Conservation (phyloP, 2,888 invertebrate species). For the Pammene aurita region DNA sequence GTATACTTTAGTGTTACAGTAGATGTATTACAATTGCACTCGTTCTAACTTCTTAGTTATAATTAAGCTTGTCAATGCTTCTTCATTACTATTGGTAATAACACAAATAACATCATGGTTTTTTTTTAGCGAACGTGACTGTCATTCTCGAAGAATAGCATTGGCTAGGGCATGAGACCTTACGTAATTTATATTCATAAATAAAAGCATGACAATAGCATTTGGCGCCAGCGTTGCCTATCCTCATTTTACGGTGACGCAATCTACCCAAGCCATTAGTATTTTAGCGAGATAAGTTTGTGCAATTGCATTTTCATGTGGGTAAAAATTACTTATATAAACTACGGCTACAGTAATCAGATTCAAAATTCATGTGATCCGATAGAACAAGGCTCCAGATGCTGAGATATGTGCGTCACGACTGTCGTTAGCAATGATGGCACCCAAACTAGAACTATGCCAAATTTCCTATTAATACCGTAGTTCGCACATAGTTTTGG, state of each 20-base stretch:
- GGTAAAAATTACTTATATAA: no score
- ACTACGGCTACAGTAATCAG: no score
- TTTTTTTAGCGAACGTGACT: neutral
- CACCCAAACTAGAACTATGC: slow-evolving; percentile 21
- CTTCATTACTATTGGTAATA: neutral
- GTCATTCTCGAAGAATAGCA: slow-evolving; percentile 13
- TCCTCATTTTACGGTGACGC: neutral
- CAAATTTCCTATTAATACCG: slow-evolving; percentile 29
- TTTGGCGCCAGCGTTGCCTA: neutral
- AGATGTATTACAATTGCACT: no score
- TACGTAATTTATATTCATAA: slow-evolving; percentile 10
- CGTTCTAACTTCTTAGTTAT: no score
- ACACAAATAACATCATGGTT: neutral
- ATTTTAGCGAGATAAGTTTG: no score
- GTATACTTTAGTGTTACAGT: no score
- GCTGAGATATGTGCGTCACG: slow-evolving; percentile 13
- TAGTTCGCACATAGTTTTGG: slow-evolving; percentile 22
- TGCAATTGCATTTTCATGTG: no score
- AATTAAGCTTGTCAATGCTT: no score
- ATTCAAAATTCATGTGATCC: neutral
- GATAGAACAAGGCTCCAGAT: slow-evolving; percentile 2
- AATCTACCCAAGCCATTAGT: no score
- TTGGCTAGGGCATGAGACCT: slow-evolving; percentile 15
- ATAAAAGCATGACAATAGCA: neutral
- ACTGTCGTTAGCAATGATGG: slow-evolving; percentile 12